Evolutionary conservation across 2,888 invertebrate genomes (phyloP).

Genomic region (Drosophila testacea): DNA sequence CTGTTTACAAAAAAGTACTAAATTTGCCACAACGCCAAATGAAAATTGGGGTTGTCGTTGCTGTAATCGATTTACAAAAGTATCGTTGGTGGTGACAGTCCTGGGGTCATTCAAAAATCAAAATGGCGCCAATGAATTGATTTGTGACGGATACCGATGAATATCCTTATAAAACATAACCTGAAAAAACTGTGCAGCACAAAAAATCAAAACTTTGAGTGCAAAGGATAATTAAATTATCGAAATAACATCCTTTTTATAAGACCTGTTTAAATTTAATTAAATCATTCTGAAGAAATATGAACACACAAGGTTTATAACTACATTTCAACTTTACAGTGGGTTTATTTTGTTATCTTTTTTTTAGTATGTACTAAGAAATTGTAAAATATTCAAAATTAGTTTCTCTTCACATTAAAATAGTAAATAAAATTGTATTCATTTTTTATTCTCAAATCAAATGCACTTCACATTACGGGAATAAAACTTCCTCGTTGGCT

Average conservation of each 20-base stretch:
- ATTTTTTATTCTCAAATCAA: conserved; percentile 53
- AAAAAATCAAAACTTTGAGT: no score
- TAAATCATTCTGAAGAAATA: not conserved
- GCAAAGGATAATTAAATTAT: no score
- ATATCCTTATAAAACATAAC: no score
- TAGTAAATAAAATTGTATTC: conserved; percentile 35
- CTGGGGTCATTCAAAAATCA: no score
- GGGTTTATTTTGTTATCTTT: conserved; percentile 25
- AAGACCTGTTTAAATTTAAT: not conserved
- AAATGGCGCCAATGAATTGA: no score
- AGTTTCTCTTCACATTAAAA: conserved; percentile 35
- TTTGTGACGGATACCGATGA: no score
- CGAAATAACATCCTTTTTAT: not conserved
- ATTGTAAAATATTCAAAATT: conserved; percentile 57
- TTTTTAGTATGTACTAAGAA: conserved; percentile 44
- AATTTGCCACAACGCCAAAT: conserved; percentile 32
- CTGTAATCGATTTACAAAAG: not conserved
- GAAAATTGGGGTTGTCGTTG: conserved; percentile 22
- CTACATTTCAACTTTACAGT: conserved; percentile 38
- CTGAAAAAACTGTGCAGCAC: no score
- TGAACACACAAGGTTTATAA: not conserved
- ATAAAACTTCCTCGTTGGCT: conserved; percentile 15
- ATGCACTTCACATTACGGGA: conserved; percentile 49
- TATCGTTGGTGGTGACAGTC: not conserved
- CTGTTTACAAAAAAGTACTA: conserved; percentile 38